These are phyloP conservation scores for Drosophila leonis DNA, from an alignment of 2,888 invertebrate genomes.

Conservation along the genomic window DNA sequence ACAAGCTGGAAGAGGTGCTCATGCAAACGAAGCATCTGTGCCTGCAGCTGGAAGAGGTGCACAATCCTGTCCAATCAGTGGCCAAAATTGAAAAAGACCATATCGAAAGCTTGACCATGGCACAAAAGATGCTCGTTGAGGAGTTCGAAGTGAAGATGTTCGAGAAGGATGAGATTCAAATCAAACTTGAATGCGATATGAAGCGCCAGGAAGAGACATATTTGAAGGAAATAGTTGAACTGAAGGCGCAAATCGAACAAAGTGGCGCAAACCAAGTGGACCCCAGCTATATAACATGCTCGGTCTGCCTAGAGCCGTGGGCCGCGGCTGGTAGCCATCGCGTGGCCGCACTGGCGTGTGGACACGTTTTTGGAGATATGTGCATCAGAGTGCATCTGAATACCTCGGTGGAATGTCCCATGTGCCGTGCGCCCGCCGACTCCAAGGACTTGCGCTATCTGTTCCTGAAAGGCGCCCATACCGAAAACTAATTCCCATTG, in stretches of 20 bases:
- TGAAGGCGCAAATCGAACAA: neutral
- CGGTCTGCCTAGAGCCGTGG: neutral
- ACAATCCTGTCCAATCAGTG: too few species aligned
- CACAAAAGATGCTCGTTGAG: neutral
- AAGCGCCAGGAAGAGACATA: neutral
- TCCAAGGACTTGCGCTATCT: neutral
- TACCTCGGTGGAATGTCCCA: neutral
- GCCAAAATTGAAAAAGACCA: too few species aligned
- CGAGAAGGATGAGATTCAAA: neutral
- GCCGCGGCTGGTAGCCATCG: neutral
- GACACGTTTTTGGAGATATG: conserved; percentile 9
- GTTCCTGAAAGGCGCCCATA: neutral
- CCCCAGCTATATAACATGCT: neutral
- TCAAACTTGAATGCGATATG: neutral
- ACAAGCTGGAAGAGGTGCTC: neutral
- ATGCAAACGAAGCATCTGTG: neutral
- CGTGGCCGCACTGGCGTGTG: neutral
- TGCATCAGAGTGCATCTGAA: conserved; percentile 4
- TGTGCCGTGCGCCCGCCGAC: neutral
- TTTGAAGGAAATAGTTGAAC: neutral
- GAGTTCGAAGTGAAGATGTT: neutral
- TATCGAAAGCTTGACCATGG: neutral
- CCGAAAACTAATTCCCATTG: too few species aligned
- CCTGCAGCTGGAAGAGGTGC: neutral
- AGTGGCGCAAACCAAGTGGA: rapidly evolving